Conservation (phyloP, 1,140 invertebrate genomes). For the Dufourea novaeangliae region DNA sequence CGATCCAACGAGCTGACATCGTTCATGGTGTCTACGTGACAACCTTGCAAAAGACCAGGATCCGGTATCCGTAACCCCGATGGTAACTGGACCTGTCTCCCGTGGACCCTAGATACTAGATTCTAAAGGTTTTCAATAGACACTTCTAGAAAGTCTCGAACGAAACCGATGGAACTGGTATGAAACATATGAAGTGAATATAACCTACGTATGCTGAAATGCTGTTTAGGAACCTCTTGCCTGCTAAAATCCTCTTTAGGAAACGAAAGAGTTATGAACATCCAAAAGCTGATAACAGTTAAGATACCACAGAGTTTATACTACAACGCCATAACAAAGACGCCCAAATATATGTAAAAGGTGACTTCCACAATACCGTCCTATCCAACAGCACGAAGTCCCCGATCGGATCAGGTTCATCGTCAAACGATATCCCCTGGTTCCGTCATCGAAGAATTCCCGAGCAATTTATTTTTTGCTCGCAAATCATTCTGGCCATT, state of each 20-base stretch:
- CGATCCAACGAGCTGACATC: conserved; percentile 43
- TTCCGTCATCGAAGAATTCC: conserved; percentile 66
- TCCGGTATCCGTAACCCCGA: neutral
- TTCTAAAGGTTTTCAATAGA: neutral
- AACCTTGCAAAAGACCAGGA: conserved; percentile 7
- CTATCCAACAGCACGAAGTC: neutral
- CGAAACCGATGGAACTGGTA: too few species aligned
- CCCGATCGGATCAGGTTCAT: neutral
- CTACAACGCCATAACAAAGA: too few species aligned
- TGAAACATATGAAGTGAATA: too few species aligned
- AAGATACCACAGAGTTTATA: too few species aligned
- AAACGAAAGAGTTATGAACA: too few species aligned
- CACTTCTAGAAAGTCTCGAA: neutral
- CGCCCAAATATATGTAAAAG: too few species aligned
- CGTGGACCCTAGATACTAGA: too few species aligned
- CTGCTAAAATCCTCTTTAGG: too few species aligned
- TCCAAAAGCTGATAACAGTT: too few species aligned
- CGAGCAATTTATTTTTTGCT: conserved; percentile 73
- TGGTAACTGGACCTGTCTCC: neutral
- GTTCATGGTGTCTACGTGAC: conserved; percentile 37
- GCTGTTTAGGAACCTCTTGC: too few species aligned
- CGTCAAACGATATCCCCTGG: conserved; percentile 36
- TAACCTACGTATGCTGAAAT: too few species aligned
- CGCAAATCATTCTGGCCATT: conserved; percentile 80
- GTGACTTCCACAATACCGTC: too few species aligned